Base-by-base conservation (phyloP, 1,140 invertebrate species). In the Stegodyphus mimosarum region DNA sequence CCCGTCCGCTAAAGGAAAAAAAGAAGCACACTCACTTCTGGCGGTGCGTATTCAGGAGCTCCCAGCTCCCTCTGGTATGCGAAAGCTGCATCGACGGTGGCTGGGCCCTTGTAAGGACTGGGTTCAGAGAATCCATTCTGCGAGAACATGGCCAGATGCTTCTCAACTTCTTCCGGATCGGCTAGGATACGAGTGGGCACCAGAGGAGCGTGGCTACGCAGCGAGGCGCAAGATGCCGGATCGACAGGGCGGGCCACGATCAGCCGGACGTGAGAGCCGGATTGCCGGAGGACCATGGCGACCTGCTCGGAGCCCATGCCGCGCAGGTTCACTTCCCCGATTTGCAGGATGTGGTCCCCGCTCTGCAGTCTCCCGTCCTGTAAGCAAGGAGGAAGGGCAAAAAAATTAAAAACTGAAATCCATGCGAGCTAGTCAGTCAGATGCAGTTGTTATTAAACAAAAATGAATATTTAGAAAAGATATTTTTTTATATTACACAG, bases 231-330 rank as follows among this genome's bases (percentile, higher is more conserved):
- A 15, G 94, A 93, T 51, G 93, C 92, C 9, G 95, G 94, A 89
- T 96, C 95, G 15, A 95, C 93, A 11, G 95, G 95, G 84, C 97
- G 92, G 13, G 96, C 97, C 48, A 99, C 97, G 67, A 98, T 93
- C 88, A 99, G 93, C 83, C 96, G 93, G 75, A 98, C 96, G 89
- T 95, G 93, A 86, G 93, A 93, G 60, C 96, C 96, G 86, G 95
- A 94, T 91, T 97, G 96, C 51, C 97, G 93, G 87, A 98, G 92
- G 78, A 99, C 96, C 71, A 95, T 93, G 60, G 97, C 97, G 86
- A 98, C 97, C 90, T 97, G 97, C 89, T 98, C 97, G 33, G 95
- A 96, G 64, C 95, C 95, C 92, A 98, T 96, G 6, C 97, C 96
- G 69, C 96, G 93, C 79, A 98, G 92, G 91, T 96, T 97, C 71